phyloP scores from a whole-genome alignment of 2,113 vertebrate species.

The Eulacestoma nigropectus region DNA sequence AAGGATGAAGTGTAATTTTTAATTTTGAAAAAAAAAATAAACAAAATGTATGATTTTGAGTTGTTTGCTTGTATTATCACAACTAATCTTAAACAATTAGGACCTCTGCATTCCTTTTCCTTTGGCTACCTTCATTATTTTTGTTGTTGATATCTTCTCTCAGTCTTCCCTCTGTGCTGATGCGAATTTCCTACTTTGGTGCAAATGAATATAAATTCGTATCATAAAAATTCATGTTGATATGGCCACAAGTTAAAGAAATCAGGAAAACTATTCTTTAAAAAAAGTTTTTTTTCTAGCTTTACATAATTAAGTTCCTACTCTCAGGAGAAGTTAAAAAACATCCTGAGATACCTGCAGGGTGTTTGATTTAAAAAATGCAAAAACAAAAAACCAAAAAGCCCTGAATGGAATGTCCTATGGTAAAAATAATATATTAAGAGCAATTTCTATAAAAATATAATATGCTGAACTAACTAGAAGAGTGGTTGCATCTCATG shows the following conservation, averaged over 20 bases:
- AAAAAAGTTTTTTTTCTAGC: not conserved
- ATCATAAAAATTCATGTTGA: not conserved
- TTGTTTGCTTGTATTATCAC: not conserved
- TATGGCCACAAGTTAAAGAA: not conserved
- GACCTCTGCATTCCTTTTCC: not conserved
- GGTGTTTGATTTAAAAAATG: not conserved
- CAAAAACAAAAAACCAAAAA: not conserved
- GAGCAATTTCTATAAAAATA: not conserved
- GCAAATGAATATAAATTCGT: not conserved
- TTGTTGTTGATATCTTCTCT: not conserved
- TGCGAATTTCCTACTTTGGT: not conserved
- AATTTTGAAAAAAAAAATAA: not conserved
- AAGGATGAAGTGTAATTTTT: not conserved
- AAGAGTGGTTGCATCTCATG: not conserved
- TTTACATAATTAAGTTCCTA: not conserved
- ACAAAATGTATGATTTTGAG: not conserved
- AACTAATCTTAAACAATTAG: no score
- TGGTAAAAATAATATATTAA: not conserved
- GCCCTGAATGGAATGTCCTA: not conserved
- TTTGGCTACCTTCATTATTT: not conserved
- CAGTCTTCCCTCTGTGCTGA: not conserved
- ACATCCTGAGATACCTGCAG: rapidly evolving
- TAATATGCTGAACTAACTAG: not conserved
- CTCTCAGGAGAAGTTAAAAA: not conserved
- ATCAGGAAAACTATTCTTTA: not conserved